Base-by-base conservation (phyloP, 2,113 vertebrate species). In the Arenaria interpres region DNA sequence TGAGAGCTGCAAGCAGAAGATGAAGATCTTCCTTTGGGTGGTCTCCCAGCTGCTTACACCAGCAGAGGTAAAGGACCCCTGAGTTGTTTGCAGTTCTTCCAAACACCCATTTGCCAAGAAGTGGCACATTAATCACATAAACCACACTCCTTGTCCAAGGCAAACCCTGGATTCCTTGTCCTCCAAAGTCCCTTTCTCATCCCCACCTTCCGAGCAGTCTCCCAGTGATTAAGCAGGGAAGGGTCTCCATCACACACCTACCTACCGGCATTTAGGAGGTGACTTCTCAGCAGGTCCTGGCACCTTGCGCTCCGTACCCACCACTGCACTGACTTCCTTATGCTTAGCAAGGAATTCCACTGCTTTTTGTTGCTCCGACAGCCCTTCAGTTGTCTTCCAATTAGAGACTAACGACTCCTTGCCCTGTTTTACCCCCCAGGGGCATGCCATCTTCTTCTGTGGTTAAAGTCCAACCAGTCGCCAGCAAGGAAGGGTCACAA, bases 241-340 rank as follows among this genome's bases (percentile, higher is more conserved):
- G 19, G 14, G 10, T 50, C 43, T 45, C 37, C 33, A 16, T 12
- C 79, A 69, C 62, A 79, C 57, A 57, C 6, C n/a, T 16, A 57
- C 6, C 30, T 16, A 24, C 19, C 1, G 0, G n/a, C 17, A 9
- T 30, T 25, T 10, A 24, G 41, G 35, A 77, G 46, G 24, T 30
- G 69, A 35, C 16, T 12, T 43, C 45, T 66, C 30, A 33, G 30
- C 45, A 59, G 4, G 1, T 6, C 24, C 41, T 23, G 48, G 76
- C 35, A 23, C 35, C 28, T 28, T 3, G 0, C 41, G 79, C n/a
- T 60, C 66, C 1, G 0, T 41, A 23, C 20, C 2, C 1, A 41
- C 43, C 35, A 23, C 46, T 15, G 27, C 32, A n/a, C 24, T 1
- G 2, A 63, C 12, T 46, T 82, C 66, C 27, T 72, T 10, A 45